phyloP scores from a whole-genome alignment of 2,113 vertebrate species.

The Platysternon megacephalum region DNA sequence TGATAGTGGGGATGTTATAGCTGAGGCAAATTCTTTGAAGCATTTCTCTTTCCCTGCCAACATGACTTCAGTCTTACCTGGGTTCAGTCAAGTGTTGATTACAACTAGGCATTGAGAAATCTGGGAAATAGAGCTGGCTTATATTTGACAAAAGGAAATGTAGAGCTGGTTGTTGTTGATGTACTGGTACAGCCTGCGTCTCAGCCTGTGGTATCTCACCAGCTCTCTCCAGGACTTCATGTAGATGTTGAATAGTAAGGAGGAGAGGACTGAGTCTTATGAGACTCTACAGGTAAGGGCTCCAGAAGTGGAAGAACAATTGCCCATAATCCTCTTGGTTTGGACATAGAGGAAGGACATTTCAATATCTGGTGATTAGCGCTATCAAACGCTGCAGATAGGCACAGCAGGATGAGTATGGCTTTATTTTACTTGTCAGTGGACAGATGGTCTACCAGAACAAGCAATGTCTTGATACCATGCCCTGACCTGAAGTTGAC shows the following conservation, averaged over 20 bases:
- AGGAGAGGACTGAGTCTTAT: background rate
- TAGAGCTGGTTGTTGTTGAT: background rate
- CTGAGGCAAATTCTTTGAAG: no score
- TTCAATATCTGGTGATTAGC: background rate
- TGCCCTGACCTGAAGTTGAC: background rate
- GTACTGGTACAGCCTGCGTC: background rate
- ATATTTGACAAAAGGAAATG: background rate
- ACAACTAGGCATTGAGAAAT: background rate
- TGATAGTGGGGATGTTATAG: no score
- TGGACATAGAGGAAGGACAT: background rate
- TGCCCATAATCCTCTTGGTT: background rate
- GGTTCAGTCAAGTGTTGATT: background rate
- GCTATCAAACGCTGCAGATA: background rate
- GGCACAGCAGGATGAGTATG: background rate
- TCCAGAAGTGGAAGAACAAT: background rate
- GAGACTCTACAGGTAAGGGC: background rate
- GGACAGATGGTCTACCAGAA: background rate
- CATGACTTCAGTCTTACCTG: background rate
- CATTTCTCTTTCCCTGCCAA: background rate
- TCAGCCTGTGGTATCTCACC: background rate
- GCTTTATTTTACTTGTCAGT: background rate
- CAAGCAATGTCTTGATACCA: background rate
- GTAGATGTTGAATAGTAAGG: background rate
- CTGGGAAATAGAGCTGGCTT: background rate
- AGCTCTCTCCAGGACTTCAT: background rate